A percentile compares a stretch with the other conserved stretches of the same genome.
Conservation (phyloP, 2,797 vertebrate genomes). For the Gymnocypris eckloni region DNA sequence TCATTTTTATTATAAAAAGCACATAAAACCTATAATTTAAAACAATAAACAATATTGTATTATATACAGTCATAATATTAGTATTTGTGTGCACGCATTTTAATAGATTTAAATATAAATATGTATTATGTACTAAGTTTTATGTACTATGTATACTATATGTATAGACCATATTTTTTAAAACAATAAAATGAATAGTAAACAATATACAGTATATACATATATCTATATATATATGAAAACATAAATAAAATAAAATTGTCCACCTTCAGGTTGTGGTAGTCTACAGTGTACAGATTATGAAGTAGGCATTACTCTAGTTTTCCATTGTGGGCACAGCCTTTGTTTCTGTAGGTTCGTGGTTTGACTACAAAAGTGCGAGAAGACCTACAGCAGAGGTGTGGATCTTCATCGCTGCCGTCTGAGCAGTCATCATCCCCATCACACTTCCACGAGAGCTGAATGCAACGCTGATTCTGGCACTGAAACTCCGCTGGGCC, state of each 20-base stretch:
- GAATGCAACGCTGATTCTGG: slow-evolving; percentile 83
- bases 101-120: too few species aligned
- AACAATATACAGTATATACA: too few species aligned
- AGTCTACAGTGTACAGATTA: not conserved
- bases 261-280: too few species aligned
- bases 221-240: too few species aligned
- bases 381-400: slow-evolving; percentile 82
- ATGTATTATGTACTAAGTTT: too few species aligned
- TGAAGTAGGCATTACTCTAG: not conserved
- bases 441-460: slow-evolving; percentile 84
- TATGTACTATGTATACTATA: too few species aligned
- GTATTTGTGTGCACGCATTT: not conserved
- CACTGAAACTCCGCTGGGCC: slow-evolving; percentile 83
- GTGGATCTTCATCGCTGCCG: slow-evolving; percentile 82
- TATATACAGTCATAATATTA: not conserved
- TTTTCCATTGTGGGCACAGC: not conserved
- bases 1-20: too few species aligned
- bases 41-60: not conserved
- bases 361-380: not conserved
- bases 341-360: not conserved
- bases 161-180: too few species aligned
- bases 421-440: slow-evolving; percentile 87
- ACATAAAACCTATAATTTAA: not conserved
- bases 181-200: too few species aligned
- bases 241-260: too few species aligned